Evolutionary conservation across 2,888 invertebrate species (phyloP).

Genomic region (Agriotes lineatus): DNA sequence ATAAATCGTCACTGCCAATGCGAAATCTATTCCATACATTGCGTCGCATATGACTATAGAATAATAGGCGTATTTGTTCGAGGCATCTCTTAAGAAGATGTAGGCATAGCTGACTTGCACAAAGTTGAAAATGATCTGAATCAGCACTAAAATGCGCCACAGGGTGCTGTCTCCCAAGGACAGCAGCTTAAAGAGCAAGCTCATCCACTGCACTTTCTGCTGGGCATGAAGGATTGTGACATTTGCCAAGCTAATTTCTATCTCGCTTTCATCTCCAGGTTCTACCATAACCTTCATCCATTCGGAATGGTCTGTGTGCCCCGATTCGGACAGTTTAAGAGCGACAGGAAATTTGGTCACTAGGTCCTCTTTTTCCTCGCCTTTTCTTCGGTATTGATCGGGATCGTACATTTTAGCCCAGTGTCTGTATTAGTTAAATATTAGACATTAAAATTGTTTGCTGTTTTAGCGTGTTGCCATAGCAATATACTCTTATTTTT

Average conservation of each 20-base stretch:
- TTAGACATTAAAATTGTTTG: not conserved
- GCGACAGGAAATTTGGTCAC: constrained; percentile 25
- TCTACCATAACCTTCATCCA: constrained; percentile 26
- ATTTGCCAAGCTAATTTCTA: not conserved
- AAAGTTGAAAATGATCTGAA: constrained; percentile 24
- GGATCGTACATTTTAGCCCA: constrained; percentile 27
- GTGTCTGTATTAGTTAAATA: not conserved
- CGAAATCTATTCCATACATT: constrained; percentile 21
- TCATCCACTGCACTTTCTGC: constrained; percentile 24
- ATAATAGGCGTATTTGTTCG: constrained; percentile 6
- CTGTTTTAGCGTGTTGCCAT: not conserved
- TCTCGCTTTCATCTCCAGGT: not conserved
- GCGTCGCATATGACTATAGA: constrained; percentile 25
- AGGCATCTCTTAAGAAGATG: constrained; percentile 21
- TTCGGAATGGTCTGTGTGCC: not conserved
- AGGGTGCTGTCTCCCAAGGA: constrained; percentile 12
- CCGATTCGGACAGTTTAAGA: not conserved
- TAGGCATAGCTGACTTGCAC: constrained; percentile 26
- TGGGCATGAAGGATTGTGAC: constrained; percentile 17
- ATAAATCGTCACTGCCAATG: constrained; percentile 21
- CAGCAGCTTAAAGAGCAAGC: constrained; percentile 15
- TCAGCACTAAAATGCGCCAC: constrained; percentile 24
- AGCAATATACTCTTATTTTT: no score
- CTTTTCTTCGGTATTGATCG: not conserved
- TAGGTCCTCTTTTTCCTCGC: constrained; percentile 4